phyloP scores from a whole-genome alignment of 2,888 invertebrate species.

The Cataglyphis rosenhaueri region DNA sequence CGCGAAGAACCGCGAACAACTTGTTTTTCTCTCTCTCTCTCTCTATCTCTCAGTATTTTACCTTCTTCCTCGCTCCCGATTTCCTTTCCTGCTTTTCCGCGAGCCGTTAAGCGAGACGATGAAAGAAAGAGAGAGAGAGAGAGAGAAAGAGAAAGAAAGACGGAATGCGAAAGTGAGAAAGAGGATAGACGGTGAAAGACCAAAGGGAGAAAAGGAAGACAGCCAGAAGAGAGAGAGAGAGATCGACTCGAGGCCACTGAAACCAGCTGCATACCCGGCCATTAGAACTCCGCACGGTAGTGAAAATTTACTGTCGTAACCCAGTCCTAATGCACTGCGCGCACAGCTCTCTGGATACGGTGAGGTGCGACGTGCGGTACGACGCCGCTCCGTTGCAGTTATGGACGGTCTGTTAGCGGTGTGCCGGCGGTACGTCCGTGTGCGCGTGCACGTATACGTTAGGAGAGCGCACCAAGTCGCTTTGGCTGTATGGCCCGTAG shows the following conservation, averaged over 20 bases:
- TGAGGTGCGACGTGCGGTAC: conserved; percentile 41
- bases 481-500: conserved; percentile 61
- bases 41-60: conserved; percentile 5
- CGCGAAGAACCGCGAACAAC: conserved; percentile 82
- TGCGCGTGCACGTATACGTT: conserved; percentile 15
- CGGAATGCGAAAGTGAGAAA: conserved; percentile 31
- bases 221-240: conserved; percentile 61
- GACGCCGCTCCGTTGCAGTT: conserved; percentile 78
- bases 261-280: conserved; percentile 85
- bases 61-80: conserved; percentile 35
- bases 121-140: conserved; percentile 13
- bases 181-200: conserved; percentile 24
- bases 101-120: neutral
- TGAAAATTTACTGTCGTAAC: conserved; percentile 85
- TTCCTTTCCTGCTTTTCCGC: conserved; percentile 50
- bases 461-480: conserved; percentile 53
- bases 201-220: conserved; percentile 28
- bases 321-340: conserved; percentile 84
- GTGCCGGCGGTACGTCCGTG: conserved; percentile 34
- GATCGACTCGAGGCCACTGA: conserved; percentile 81
- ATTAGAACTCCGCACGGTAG: conserved; percentile 85
- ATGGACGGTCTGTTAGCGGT: conserved; percentile 80
- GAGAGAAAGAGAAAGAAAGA: conserved; percentile 43
- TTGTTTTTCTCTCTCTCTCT: conserved; percentile 71
- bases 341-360: conserved; percentile 47